These are phyloP conservation scores for Heliopora coerulea DNA, from an alignment of 92 coral and sea anemone genomes.

Conservation along the genomic window DNA sequence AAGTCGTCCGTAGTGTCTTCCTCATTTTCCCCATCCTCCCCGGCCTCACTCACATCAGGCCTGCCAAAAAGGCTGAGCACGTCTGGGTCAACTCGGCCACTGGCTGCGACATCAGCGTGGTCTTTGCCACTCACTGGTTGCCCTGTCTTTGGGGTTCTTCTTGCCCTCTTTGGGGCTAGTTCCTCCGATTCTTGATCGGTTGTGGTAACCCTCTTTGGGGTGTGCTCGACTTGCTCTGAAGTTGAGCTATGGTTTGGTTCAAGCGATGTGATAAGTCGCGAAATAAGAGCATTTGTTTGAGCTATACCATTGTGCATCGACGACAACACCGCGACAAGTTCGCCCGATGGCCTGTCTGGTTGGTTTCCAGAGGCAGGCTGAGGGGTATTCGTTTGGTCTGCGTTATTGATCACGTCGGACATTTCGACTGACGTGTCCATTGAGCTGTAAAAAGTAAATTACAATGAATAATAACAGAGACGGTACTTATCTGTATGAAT, in stretches of 20 bases:
- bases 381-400: no score
- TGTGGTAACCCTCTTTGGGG: conserved; percentile 2
- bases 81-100: background rate
- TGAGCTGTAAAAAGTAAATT: background rate
- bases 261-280: background rate
- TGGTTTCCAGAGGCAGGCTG: no score
- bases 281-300: background rate
- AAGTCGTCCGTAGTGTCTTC: background rate
- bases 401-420: no score
- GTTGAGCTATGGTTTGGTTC: no score
- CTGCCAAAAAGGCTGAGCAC: background rate
- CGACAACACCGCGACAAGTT: background rate
- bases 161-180: no score
- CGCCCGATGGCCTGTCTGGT: no score
- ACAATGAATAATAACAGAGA: background rate
- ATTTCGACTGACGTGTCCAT: no score
- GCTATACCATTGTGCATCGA: background rate
- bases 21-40: no score
- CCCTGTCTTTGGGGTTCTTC: conserved; percentile 2
- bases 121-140: background rate
- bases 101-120: background rate
- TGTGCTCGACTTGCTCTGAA: background rate
- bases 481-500: background rate
- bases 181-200: no score
- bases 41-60: background rate